Evolutionary conservation across 1,140 invertebrate species (phyloP).

Genomic region (Drosophila biarmipes): DNA sequence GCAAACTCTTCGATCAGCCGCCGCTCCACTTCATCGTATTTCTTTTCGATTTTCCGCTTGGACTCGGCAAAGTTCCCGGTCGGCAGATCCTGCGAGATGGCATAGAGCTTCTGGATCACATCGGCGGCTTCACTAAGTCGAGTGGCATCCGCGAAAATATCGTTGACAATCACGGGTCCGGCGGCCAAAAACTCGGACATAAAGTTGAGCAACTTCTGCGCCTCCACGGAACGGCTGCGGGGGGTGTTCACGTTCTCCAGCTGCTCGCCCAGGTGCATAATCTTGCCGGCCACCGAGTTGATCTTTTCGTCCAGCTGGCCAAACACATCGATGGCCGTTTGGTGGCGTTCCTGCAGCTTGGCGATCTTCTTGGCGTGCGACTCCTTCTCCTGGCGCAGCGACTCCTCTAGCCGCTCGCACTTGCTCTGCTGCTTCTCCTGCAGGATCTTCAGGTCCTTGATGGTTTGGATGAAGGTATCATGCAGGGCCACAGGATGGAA

Average conservation of each 20-base stretch:
- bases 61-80: constrained; percentile 94
- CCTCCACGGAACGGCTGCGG: constrained; percentile 96
- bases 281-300: constrained; percentile 98
- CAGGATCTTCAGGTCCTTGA: constrained; percentile 90
- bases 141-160: constrained; percentile 94
- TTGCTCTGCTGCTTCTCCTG: constrained; percentile 94
- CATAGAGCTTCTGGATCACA: constrained; percentile 98
- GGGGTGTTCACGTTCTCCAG: constrained; percentile 98
- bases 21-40: constrained; percentile 97
- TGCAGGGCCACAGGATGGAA: constrained; percentile 93
- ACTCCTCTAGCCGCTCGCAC: constrained; percentile 93
- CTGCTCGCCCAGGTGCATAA: constrained; percentile 98
- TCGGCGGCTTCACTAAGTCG: constrained; percentile 98
- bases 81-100: constrained; percentile 97
- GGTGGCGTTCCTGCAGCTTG: constrained; percentile 94
- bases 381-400: constrained; percentile 94
- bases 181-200: constrained; percentile 96
- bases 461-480: constrained; percentile 96
- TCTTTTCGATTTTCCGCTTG: constrained; percentile 95
- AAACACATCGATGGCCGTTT: constrained; percentile 91
- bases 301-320: constrained; percentile 98
- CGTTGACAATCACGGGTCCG: constrained; percentile 91
- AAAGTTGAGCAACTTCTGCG: constrained; percentile 96
- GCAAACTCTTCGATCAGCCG: constrained; percentile 98
- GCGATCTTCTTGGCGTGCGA: constrained; percentile 92